Conservation (phyloP, 2,888 invertebrate genomes). For the Tetragonisca angustula region DNA sequence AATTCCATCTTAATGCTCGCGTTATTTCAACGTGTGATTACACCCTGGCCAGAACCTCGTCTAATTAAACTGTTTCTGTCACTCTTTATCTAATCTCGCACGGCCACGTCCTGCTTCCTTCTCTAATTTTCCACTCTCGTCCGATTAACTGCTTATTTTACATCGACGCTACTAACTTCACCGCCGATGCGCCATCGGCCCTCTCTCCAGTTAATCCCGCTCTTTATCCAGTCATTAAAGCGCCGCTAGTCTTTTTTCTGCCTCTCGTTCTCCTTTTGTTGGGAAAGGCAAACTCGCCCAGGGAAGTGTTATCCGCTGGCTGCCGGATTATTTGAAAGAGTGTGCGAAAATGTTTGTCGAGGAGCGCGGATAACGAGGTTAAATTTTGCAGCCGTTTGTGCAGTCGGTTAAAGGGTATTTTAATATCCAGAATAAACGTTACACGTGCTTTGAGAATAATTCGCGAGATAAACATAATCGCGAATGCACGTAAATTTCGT, state of each 20-base stretch:
- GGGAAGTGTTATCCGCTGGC: not conserved
- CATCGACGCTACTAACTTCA: constrained; percentile 5
- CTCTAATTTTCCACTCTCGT: constrained; percentile 13
- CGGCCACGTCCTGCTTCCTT: not conserved
- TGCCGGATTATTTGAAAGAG: constrained; percentile 12
- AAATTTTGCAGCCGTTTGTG: constrained; percentile 7
- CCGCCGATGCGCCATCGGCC: not conserved
- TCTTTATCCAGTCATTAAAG: constrained; percentile 47
- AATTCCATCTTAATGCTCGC: not conserved
- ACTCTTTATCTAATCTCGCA: not conserved
- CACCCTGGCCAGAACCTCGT: constrained; percentile 21
- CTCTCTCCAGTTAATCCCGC: constrained; percentile 31
- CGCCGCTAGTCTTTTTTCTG: constrained; percentile 6
- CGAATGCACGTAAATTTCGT: not conserved
- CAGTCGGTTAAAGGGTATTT: not conserved
- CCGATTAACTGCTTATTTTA: constrained; percentile 51
- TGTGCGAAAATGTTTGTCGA: constrained; percentile 3
- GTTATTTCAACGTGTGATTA: constrained; percentile 1
- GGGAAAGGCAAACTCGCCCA: not conserved
- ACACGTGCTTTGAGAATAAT: not conserved
- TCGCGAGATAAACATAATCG: not conserved
- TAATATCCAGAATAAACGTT: not conserved
- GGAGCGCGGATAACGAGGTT: constrained; percentile 1
- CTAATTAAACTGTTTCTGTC: constrained; percentile 40
- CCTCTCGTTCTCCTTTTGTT: not conserved